These are phyloP conservation scores for Palythoa caribaeorum DNA, from an alignment of 92 coral and sea anemone species.

Conservation along the genomic window DNA sequence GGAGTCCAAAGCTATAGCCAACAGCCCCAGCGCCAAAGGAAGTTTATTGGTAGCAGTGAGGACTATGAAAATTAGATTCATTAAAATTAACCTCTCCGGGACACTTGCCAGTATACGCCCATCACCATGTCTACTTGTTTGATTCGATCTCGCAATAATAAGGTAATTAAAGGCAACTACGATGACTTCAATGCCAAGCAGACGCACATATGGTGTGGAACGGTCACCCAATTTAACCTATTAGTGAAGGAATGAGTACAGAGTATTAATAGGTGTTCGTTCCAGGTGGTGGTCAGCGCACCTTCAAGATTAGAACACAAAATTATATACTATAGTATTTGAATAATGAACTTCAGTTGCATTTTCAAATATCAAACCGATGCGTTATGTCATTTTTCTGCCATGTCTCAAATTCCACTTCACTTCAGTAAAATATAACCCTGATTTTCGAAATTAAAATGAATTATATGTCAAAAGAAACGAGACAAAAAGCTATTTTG, in stretches of 20 bases:
- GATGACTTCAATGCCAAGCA: conserved; percentile 22
- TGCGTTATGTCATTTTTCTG: too few species aligned
- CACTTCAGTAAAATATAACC: too few species aligned
- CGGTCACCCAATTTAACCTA: conserved; percentile 37
- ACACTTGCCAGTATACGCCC: conserved; percentile 59
- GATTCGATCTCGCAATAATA: conserved; percentile 29
- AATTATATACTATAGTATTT: not conserved
- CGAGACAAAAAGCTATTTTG: too few species aligned
- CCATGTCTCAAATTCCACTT: not conserved
- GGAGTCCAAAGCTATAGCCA: conserved; percentile 30
- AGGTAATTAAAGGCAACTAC: conserved; percentile 26
- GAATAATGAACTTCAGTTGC: too few species aligned
- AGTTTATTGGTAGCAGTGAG: conserved; percentile 27
- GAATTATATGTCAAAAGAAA: too few species aligned
- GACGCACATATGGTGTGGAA: conserved; percentile 19
- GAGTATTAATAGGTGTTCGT: not conserved
- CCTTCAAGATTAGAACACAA: not conserved
- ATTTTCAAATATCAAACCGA: too few species aligned
- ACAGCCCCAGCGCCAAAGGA: conserved; percentile 39
- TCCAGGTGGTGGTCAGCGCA: not conserved
- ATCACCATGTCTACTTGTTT: conserved; percentile 7
- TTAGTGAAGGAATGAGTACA: not conserved
- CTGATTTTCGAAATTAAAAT: too few species aligned
- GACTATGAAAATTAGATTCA: conserved; percentile 28
- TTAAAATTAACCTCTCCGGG: conserved; percentile 39